Base-by-base conservation (phyloP, 2,797 vertebrate genomes). In the Mycteria americana region DNA sequence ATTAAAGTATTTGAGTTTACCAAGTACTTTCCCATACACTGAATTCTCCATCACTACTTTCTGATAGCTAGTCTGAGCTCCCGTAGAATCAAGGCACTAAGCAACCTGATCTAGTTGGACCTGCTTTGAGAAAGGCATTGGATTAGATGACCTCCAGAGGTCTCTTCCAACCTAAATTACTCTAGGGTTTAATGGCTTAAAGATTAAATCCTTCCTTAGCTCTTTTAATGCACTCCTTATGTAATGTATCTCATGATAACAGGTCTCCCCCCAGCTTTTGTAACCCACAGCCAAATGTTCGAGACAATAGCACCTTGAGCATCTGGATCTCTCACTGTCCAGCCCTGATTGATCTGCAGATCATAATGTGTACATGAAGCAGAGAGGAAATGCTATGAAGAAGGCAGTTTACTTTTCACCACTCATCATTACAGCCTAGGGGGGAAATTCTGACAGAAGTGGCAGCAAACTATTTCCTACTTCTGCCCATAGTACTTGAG, bases 181-280 rank as follows among this genome's bases (percentile, higher is more conserved):
- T 92, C 43, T 16, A 77, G 93, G 93, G 89, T 92, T 96, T 88
- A 88, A 77, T 60, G 83, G 90, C 68, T 96, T 93, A 96, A 51
- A 45, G 79, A 75, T 12, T 3, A 92, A 94, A 95, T 91, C 84
- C 85, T 68, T 62, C 74, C 94, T 95, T 30, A 94, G 80, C 78
- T 83, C 74, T 83, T 70, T 37, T 90, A 92, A 89, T 56, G 39
- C 79, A 70, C 51, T 94, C 94, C 92, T 89, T 91, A 79, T 85
- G 92, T 73, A 78, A 91, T 62, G 37, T 67, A 93, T 73, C 91
- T 87, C 74, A 78, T 37, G 67, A 22, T 7, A 84, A 85, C 24
- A 53, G 33, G 30, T 82, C 84, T 78, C 56, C 37, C 75, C 65
- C 16, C 54, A 60, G 65, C 69, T 76, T 72, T 24, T 69, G 48